phyloP scores from a whole-genome alignment of 2,888 invertebrate species.

The Meteorus colon region DNA sequence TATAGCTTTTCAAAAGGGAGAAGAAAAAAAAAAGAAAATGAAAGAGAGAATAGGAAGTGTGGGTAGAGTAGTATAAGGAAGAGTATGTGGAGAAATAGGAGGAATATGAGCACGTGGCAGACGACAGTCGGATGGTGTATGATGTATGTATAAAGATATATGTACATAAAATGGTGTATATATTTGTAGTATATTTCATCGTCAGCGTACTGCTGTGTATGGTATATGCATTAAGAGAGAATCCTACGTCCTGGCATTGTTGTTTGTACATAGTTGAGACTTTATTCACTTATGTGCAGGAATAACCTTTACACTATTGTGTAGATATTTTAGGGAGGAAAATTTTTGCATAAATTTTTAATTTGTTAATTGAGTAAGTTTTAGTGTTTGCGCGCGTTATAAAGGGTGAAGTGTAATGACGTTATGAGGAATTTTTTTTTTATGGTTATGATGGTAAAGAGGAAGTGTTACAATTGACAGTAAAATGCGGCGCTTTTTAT shows the following conservation, averaged over 20 bases:
- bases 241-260: conserved; percentile 14
- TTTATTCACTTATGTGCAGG: no score
- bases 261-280: neutral
- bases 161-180: neutral
- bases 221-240: neutral
- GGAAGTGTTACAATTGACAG: no score
- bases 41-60: conserved; percentile 17
- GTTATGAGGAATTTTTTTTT: no score
- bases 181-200: neutral
- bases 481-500: no score
- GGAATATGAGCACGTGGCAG: conserved; percentile 39
- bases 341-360: no score
- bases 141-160: neutral
- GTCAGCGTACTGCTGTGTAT: neutral
- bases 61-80: conserved; percentile 18
- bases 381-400: no score
- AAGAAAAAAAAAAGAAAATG: conserved; percentile 16
- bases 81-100: neutral
- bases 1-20: conserved; percentile 24
- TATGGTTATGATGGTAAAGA: no score
- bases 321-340: no score
- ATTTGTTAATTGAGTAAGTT: no score
- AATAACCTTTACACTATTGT: no score
- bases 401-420: no score
- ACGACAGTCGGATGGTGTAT: conserved; percentile 27